These are phyloP conservation scores for Trissolcus brochymenae DNA, from an alignment of 2,888 invertebrate species.

Conservation along the genomic window DNA sequence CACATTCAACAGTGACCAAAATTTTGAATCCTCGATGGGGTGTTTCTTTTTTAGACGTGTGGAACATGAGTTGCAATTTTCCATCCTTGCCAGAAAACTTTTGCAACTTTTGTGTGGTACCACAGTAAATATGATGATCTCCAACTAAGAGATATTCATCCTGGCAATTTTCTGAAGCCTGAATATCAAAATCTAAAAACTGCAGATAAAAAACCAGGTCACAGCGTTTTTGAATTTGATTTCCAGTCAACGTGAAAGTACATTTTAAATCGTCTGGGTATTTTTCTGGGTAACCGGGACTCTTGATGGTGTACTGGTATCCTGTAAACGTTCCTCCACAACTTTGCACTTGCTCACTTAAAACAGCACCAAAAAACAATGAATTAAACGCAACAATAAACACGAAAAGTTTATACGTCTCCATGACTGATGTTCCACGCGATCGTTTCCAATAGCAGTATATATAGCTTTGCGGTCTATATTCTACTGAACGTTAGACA, in stretches of 20 bases:
- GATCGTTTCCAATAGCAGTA: conserved; percentile 8
- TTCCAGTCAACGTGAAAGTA: conserved; percentile 78
- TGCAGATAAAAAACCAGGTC: conserved; percentile 78
- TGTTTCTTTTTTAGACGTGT: conserved; percentile 69
- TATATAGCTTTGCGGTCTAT: conserved; percentile 25
- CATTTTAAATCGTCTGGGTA: conserved; percentile 77
- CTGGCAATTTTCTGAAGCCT: conserved; percentile 77
- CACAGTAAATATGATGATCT: conserved; percentile 77
- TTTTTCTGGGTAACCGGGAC: conserved; percentile 78
- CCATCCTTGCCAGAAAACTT: conserved; percentile 77
- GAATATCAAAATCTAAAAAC: conserved; percentile 79
- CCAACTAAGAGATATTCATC: conserved; percentile 78
- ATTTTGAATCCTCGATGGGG: conserved; percentile 77
- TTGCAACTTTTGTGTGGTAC: conserved; percentile 76
- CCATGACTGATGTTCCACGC: conserved; percentile 22
- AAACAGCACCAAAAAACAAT: conserved; percentile 11
- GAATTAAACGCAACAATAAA: conserved; percentile 5
- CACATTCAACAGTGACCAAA: conserved; percentile 77
- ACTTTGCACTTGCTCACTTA: conserved; percentile 34
- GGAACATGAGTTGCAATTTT: conserved; percentile 76
- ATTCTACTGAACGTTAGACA: conserved; percentile 60
- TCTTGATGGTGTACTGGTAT: conserved; percentile 77
- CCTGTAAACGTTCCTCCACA: conserved; percentile 77
- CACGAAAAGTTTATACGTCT: conserved; percentile 13
- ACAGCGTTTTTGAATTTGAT: conserved; percentile 72